Evolutionary conservation across 2,888 invertebrate species (phyloP), one percentile per base, ranked within the genome.

Genomic region (Harpalus rubripes): DNA sequence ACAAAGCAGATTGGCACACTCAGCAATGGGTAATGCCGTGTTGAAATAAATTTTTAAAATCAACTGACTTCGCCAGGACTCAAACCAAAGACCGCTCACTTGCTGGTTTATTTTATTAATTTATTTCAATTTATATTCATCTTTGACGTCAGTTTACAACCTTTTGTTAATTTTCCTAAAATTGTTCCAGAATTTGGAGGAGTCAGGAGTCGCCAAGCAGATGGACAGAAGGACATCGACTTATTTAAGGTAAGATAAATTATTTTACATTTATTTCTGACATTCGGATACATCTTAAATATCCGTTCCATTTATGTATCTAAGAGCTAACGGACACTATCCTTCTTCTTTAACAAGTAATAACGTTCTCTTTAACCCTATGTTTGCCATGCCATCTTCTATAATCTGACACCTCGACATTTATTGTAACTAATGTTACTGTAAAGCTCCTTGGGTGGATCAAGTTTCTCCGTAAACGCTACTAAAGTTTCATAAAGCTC

Each of bases 401-500:
- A 32, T 32, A 32, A 32, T 4, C 7, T 16, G 59, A 16, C 59
- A 59, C 59, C 59, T n/a, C 59, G 16, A 16, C 59, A 59, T 18
- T 18, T 59, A 59, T 59, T 16, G 16, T 59, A 59, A 59, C 59
- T 59, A 59, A 59, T 59, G 59, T 18, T 4, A 6, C 7, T 16
- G 7, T 8, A 16, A 16, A 8, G 16, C 8, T 59, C 16, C 6
- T 59, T 56, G n/a, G 12, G 10, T 56, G 32, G 32, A 32, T 32
- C 32, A 32, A 32, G 32, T 32, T 56, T 12, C 5, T 16, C 8
- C 59, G 59, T 16, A 59, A 59, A 10, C 16, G 16, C 59, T 8
- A 12, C 16, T 59, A 59, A 59, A 59, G 16, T 59, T 59, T 59
- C 59, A 59, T 59, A 15, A 59, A 16, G 16, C 59, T 15, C 18